Percentiles rank a stretch among this genome's conserved stretches.
These are phyloP conservation scores for Chloroceryle aenea DNA, from an alignment of 2,113 vertebrate species.

Conservation along the genomic window DNA sequence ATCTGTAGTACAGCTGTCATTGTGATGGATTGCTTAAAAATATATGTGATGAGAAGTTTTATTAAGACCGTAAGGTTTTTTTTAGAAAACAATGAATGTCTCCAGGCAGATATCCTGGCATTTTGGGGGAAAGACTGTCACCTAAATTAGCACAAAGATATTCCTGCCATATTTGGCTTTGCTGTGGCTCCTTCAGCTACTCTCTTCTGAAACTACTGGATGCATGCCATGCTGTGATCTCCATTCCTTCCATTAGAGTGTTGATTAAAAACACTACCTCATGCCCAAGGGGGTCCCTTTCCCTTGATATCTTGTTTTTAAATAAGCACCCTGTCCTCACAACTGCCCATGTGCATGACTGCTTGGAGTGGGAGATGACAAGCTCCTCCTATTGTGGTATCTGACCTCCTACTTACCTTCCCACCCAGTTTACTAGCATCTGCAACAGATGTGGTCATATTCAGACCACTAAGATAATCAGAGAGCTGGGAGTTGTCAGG, in stretches of 20 bases:
- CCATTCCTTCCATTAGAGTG: background rate
- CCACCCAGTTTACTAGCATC: background rate
- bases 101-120: slow-evolving; percentile 5
- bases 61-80: slow-evolving; percentile 21
- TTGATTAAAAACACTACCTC: background rate
- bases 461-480: background rate
- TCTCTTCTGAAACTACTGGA: background rate
- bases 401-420: background rate
- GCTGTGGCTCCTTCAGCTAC: slow-evolving; percentile 3
- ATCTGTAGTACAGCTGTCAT: slow-evolving; percentile 14
- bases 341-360: background rate
- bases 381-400: background rate
- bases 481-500: background rate
- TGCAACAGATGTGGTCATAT: background rate
- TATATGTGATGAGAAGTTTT: background rate
- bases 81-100: slow-evolving; percentile 29
- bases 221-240: background rate
- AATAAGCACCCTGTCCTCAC: background rate
- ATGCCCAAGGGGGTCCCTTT: background rate
- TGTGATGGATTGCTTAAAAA: slow-evolving; percentile 27
- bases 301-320: background rate
- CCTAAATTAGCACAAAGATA: slow-evolving; percentile 21
- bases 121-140: background rate
- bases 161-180: slow-evolving; percentile 44
- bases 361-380: background rate